Conservation (phyloP, 2,888 invertebrate species). For the Amblyteles armatorius region DNA sequence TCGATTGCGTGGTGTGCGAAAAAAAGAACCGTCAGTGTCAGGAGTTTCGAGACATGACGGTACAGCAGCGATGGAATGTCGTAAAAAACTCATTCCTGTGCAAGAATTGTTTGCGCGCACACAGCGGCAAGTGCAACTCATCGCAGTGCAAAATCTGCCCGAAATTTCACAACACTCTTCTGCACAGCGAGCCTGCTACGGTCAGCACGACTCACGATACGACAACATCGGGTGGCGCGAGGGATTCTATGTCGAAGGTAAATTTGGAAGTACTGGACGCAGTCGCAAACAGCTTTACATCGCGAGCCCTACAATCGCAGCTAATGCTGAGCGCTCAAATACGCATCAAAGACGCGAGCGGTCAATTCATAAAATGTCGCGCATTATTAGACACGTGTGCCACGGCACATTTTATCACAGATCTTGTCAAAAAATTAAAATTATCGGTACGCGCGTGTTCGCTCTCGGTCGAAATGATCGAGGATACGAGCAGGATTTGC, state of each 20-base stretch:
- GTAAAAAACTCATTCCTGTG: conserved; percentile 43
- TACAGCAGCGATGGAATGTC: conserved; percentile 39
- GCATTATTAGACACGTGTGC: conserved; percentile 66
- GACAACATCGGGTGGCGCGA: neutral
- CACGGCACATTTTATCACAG: conserved; percentile 65
- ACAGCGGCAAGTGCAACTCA: conserved; percentile 39
- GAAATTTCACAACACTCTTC: conserved; percentile 48
- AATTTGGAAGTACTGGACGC: conserved; percentile 29
- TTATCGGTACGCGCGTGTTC: conserved; percentile 44
- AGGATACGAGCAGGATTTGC: too few species aligned
- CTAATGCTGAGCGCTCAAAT: conserved; percentile 62
- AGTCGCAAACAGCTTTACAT: conserved; percentile 33
- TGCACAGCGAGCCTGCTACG: conserved; percentile 43
- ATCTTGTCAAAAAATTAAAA: conserved; percentile 40
- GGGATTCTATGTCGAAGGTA: conserved; percentile 24
- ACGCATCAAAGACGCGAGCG: conserved; percentile 34
- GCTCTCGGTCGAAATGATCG: too few species aligned
- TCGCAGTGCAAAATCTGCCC: conserved; percentile 47
- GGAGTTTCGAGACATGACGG: conserved; percentile 47
- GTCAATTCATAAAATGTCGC: conserved; percentile 49
- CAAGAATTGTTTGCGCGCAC: conserved; percentile 51
- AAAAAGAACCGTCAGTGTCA: conserved; percentile 48
- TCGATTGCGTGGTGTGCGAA: conserved; percentile 47
- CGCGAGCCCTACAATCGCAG: conserved; percentile 51
- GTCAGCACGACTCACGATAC: conserved; percentile 9